These are phyloP conservation scores for Isaurus tuberculatus DNA, from an alignment of 92 coral and sea anemone species.

Conservation along the genomic window DNA sequence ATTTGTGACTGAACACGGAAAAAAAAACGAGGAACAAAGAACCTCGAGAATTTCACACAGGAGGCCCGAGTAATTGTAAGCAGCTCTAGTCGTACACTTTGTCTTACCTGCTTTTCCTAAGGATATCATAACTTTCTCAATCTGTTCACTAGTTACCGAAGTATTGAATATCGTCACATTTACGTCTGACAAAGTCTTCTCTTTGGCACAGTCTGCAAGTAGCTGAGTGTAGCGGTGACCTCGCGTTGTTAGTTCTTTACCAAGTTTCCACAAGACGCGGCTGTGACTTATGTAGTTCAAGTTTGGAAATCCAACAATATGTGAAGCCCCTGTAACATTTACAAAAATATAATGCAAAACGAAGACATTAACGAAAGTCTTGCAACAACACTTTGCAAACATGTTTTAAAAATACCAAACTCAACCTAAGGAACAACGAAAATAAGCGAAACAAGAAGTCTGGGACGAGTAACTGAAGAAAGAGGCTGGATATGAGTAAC, in stretches of 20 bases:
- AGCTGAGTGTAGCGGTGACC: slow-evolving; percentile 54
- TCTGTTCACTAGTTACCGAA: slow-evolving; percentile 30
- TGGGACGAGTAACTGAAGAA: background rate
- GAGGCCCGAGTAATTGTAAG: too few relatives aligned
- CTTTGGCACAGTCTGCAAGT: slow-evolving; percentile 35
- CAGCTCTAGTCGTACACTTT: too few relatives aligned
- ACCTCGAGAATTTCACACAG: too few relatives aligned
- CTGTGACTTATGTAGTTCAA: slow-evolving; percentile 46
- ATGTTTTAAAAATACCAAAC: too few relatives aligned
- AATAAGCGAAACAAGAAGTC: background rate
- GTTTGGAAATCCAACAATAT: slow-evolving; percentile 33
- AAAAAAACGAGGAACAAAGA: too few relatives aligned
- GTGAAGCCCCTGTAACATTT: slow-evolving; percentile 15
- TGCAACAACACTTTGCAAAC: background rate
- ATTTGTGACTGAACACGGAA: too few relatives aligned
- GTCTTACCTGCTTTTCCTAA: background rate
- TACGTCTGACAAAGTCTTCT: slow-evolving; percentile 34
- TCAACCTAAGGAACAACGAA: too few relatives aligned
- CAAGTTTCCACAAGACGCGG: slow-evolving; percentile 43
- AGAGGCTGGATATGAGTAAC: too few relatives aligned
- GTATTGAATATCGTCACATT: slow-evolving; percentile 44
- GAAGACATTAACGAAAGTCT: background rate
- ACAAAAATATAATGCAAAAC: slow-evolving; percentile 7
- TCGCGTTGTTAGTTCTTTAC: slow-evolving; percentile 39
- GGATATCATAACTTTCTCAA: slow-evolving; percentile 13